A percentile compares a stretch with the other conserved stretches of the same genome.
These are phyloP conservation scores for Setophaga kirtlandii DNA, from an alignment of 2,113 vertebrate species.

Conservation along the genomic window DNA sequence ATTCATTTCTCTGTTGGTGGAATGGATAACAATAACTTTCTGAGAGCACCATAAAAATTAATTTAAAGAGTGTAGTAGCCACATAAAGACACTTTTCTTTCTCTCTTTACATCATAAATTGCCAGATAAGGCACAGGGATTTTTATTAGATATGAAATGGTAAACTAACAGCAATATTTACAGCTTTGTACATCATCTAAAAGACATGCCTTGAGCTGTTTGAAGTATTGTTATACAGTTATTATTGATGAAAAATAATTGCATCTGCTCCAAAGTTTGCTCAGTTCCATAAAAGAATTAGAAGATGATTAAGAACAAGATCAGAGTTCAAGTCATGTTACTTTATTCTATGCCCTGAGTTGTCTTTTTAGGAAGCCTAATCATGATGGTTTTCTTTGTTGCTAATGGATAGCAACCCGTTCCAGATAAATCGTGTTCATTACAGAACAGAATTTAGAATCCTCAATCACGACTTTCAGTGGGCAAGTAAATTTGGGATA, in stretches of 20 bases:
- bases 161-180: constrained; percentile 49
- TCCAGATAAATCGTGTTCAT: not conserved
- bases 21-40: constrained; percentile 52
- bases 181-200: not conserved
- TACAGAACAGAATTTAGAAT: not conserved
- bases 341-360: not conserved
- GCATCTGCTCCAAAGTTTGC: not conserved
- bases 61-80: constrained; percentile 42
- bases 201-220: not conserved
- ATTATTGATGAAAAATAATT: constrained; percentile 44
- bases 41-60: constrained; percentile 55
- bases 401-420: not conserved
- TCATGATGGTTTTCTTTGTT: not conserved
- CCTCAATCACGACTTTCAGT: not conserved
- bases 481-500: not conserved
- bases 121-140: not conserved
- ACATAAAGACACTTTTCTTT: constrained; percentile 33
- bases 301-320: not conserved
- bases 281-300: not conserved
- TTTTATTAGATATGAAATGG: constrained; percentile 34
- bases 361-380: not conserved
- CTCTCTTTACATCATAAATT: constrained; percentile 42
- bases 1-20: constrained; percentile 33
- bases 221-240: not conserved
- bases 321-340: not conserved